Base-by-base conservation (phyloP, 1,140 invertebrate species). In the Anastrepha ludens region DNA sequence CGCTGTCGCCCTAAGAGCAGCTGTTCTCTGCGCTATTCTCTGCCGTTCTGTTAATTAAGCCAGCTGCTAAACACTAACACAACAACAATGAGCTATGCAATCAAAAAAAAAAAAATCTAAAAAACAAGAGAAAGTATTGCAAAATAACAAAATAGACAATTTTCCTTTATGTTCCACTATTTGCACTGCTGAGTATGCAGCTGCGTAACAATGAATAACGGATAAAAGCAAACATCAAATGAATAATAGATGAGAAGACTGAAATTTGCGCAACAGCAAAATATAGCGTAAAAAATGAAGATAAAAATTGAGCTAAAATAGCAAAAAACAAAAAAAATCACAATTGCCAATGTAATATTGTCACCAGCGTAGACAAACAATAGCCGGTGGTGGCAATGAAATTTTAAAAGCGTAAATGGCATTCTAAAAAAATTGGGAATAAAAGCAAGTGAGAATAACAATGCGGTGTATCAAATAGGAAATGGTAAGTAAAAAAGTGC, bases 191-290 rank as follows among this genome's bases (percentile, higher is more conserved):
- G 74, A 81, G 74, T 81, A 47, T 81, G 74, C 74, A 55, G 44
- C 47, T 20, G 74, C 74, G 55, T 81, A 81, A 81, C 74, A 81
- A 81, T 55, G 50, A 81, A n/a, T 81, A 81, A 81, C 44, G n/a
- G 44, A 81, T 41, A 50, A n/a, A 47, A 55, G 47, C 74, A 81
- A 81, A 81, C 74, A 81, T 55, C 11, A n/a, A 41, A 81, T 58
- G 74, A 29, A 81, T 81, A 81, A 81, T 81, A 81, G 47, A 81
- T 81, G 74, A 81, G 55, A 81, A 20, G n/a, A 81, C 20, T 17
- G 17, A 81, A 58, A 55, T 81, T 29, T 29, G 74, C 55, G 47
- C 47, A 55, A 41, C 74, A n/a, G 47, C 74, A 81, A 6, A 67
- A 67, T 29, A 29, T 5, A 39, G 64, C 64, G 39, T 44, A 13